Evolutionary conservation across 2,888 invertebrate genomes (phyloP).

Genomic region (Caenorhabditis afra): DNA sequence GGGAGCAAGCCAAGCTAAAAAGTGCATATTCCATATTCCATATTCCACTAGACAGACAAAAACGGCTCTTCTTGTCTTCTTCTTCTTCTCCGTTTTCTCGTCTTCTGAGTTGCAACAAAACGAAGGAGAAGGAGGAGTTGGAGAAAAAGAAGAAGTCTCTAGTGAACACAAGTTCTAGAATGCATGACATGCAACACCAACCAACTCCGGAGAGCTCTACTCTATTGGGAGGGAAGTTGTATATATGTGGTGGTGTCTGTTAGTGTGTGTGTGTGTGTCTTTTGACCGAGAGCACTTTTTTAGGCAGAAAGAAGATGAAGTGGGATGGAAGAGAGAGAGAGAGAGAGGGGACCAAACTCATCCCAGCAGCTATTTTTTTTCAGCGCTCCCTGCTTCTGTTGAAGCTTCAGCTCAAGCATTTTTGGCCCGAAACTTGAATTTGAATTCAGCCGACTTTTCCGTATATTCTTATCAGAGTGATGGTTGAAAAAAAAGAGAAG

Average conservation of each 20-base stretch:
- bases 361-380: constrained; percentile 59
- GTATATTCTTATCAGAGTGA: no score
- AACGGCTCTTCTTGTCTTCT: no score
- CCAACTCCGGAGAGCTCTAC: no score
- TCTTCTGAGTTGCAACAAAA: no score
- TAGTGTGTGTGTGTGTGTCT: constrained; percentile 38
- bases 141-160: constrained; percentile 32
- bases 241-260: constrained; percentile 27
- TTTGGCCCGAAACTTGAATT: constrained; percentile 10
- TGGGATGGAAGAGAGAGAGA: constrained; percentile 21
- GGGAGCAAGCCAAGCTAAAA: no score
- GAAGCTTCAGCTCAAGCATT: constrained; percentile 23
- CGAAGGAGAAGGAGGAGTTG: not conserved
- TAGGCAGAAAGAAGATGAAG: constrained; percentile 25
- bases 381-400: not conserved
- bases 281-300: constrained; percentile 59
- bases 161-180: constrained; percentile 57
- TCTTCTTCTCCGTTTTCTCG: not conserved
- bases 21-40: no score
- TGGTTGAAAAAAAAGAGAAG: not conserved
- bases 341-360: constrained; percentile 52
- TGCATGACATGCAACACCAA: constrained; percentile 63
- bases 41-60: no score
- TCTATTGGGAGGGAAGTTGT: constrained; percentile 28
- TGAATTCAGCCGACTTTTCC: no score